Evolutionary conservation across 2,888 invertebrate genomes (phyloP), one percentile per base, ranked within the genome.

Genomic region (Xylota sylvarum): DNA sequence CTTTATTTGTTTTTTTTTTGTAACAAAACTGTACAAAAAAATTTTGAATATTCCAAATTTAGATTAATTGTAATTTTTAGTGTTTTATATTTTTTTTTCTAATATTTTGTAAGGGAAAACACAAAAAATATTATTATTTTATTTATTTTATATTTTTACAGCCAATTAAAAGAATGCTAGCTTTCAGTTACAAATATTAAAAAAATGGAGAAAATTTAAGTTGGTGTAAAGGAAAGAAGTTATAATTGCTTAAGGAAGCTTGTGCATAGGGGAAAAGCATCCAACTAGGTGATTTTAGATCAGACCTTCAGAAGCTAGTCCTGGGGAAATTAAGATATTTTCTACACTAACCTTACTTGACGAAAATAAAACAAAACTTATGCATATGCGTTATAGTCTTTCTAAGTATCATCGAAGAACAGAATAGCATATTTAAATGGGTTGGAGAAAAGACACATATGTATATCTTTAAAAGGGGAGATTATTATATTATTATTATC

Each of bases 11-110:
- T 60, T 67, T 48, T 81, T 64, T 69, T 30, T 56, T 55, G 30
- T 43, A 9, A 58, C 48, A 10, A 50, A 10, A 67, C 7, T 23
- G 23, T 76, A 32, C 40, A 9, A 46, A 17, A 35, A 30, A 62
- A 81, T 74, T 76, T 79, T 40, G 64, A 76, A 85, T 55, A 69
- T 43, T 80, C 64, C 74, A 62, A 82, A 86, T 77, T 62, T 40
- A 32, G 9, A 23, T 56, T 23, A 23, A 10, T 69, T 77, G 81
- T 67, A 86, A 86, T 82, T 86, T 82, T 81, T 86, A 86, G 81
- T 81, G n/a, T n/a, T n/a, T n/a, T n/a, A 86, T 56, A 86, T 82
- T 74, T 60, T 64, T 30, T 30, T 27, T 46, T 5, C 32, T 19
- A 64, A 23, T 62, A 12, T 69, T 52, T 43, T 30, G 23, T 35